These are phyloP conservation scores for Clarias laeviceps DNA, from an alignment of 2,797 vertebrate genomes.

Conservation along the genomic window DNA sequence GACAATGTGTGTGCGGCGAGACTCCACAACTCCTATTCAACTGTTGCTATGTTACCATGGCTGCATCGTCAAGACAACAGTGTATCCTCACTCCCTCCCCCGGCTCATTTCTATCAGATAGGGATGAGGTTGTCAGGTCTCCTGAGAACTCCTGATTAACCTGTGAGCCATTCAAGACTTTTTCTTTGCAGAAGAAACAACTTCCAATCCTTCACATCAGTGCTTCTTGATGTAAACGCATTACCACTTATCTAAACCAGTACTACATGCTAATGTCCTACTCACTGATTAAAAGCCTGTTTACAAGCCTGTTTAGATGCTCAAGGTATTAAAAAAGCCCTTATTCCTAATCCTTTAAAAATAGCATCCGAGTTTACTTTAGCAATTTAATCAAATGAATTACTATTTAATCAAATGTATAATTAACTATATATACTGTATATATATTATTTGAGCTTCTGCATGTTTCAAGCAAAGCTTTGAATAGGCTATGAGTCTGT, in stretches of 20 bases:
- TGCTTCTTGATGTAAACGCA: not conserved
- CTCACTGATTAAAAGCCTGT: not conserved
- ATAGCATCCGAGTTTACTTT: not conserved
- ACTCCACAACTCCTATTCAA: slow-evolving; percentile 66
- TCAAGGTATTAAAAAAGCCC: not conserved
- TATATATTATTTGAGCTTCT: not conserved
- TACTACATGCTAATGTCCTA: not conserved
- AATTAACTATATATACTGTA: not conserved
- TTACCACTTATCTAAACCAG: not conserved
- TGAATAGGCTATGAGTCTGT: slow-evolving; percentile 19
- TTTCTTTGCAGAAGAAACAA: slow-evolving; percentile 3
- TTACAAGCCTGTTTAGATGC: not conserved
- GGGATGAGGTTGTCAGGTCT: slow-evolving; percentile 45
- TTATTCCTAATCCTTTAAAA: not conserved
- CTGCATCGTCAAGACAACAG: slow-evolving; percentile 73
- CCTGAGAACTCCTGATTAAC: slow-evolving; percentile 38
- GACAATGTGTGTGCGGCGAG: slow-evolving; percentile 36
- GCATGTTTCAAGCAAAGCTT: not conserved
- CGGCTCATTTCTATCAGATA: slow-evolving; percentile 54
- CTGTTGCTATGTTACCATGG: slow-evolving; percentile 69
- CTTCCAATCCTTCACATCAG: not conserved
- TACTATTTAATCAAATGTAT: not conserved
- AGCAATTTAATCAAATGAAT: not conserved
- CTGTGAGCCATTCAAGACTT: slow-evolving; percentile 36
- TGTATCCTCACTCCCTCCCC: slow-evolving; percentile 48